Evolutionary conservation across 2,797 vertebrate genomes (phyloP), one percentile per base, ranked within the genome.

Genomic region (Syndactyla subalaris): DNA sequence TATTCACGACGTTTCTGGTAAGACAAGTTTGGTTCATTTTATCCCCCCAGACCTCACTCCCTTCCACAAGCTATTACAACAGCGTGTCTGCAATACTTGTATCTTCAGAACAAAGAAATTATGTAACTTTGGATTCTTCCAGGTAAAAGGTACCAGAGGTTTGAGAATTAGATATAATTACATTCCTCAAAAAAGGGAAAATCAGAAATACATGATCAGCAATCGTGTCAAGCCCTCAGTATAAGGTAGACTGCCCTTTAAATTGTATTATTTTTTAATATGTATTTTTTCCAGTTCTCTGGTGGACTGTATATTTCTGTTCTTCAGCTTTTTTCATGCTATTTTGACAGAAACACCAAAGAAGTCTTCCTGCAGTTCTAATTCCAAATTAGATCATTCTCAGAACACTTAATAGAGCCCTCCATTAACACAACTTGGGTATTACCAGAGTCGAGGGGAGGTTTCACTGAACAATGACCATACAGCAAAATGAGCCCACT

Each of bases 401-500:
- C 41, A 61, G 84, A 29, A 3, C 36, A 51, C 49, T 14, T 49
- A 32, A n/a, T 12, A 1, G 34, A 93, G 75, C 52, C 23, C 62
- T 51, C 75, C 81, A 76, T 66, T 72, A 86, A 46, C 58, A 85
- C 74, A 74, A 45, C 52, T 15, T 43, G 75, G 85, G 51, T 77
- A 89, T 54, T 70, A 65, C 23, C 7, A 38, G 89, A 85, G 58
- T 36, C 2, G n/a, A 77, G 87, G 75, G 81, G 72, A 93, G 84
- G 77, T 81, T 57, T 43, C 71, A 70, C 48, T 93, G 18, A 70
- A 72, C 93, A 87, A 96, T 79, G 91, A 59, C 97, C 93, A 89
- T 14, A 49, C 34, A 67, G 93, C 78, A 77, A 93, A 96, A 95
- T 74, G 78, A 95, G 90, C 89, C 86, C 87, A 86, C 95, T 96